A percentile compares a stretch with the other conserved stretches of the same genome.
phyloP scores from a whole-genome alignment of 2,888 invertebrate species.

The Nysson spinosus region DNA sequence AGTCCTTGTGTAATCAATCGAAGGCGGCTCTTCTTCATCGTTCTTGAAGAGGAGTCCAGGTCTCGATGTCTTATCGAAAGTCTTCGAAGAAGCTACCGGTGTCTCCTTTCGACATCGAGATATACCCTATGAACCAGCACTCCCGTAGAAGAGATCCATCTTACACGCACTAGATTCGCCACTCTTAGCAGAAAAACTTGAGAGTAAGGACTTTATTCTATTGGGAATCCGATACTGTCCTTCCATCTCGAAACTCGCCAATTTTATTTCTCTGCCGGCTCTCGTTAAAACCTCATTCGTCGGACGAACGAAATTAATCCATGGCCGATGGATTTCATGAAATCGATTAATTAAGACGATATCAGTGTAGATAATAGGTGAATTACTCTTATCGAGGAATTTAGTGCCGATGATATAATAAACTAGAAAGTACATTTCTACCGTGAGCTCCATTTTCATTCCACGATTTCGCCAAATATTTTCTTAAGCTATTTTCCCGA shows the following conservation, averaged over 20 bases:
- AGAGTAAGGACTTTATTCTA: slow-evolving; percentile 17
- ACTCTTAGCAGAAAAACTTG: slow-evolving; percentile 12
- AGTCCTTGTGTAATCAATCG: slow-evolving; percentile 48
- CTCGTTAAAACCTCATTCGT: slow-evolving; percentile 37
- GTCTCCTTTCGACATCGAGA: slow-evolving; percentile 37
- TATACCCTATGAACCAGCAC: slow-evolving; percentile 40
- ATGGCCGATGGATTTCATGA: neutral
- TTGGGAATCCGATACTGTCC: slow-evolving; percentile 33
- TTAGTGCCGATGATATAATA: too few relatives aligned
- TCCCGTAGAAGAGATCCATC: slow-evolving; percentile 15
- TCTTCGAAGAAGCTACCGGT: slow-evolving; percentile 25
- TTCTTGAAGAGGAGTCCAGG: neutral
- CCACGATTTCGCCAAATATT: too few relatives aligned
- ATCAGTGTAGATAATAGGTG: slow-evolving; percentile 20
- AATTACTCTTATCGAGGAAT: neutral
- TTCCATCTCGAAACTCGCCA: slow-evolving; percentile 24
- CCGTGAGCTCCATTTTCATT: too few relatives aligned
- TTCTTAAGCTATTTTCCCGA: too few relatives aligned
- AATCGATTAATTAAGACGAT: slow-evolving; percentile 50
- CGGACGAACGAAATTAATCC: slow-evolving; percentile 23
- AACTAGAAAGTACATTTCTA: too few relatives aligned
- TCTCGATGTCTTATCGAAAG: slow-evolving; percentile 41
- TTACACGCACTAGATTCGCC: slow-evolving; percentile 20
- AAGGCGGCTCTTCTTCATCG: slow-evolving; percentile 10
- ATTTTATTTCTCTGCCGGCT: slow-evolving; percentile 48